Percentiles rank a stretch among this genome's conserved stretches.
These are phyloP conservation scores for Druon quercuslanigerum DNA, from an alignment of 1,140 invertebrate species.

Conservation along the genomic window DNA sequence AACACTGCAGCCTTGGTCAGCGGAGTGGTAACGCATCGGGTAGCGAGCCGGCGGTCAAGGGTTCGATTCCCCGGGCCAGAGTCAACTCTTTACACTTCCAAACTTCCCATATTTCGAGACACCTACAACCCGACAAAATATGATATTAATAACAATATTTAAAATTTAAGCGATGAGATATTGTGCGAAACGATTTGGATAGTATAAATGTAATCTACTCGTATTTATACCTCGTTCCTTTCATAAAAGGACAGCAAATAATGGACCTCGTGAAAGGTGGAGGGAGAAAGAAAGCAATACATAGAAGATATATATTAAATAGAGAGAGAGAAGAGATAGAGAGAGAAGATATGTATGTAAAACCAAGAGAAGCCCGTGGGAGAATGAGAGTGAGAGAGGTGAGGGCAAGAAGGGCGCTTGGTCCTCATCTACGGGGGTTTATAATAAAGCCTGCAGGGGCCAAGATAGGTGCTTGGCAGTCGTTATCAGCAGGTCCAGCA, in stretches of 20 bases:
- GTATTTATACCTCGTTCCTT: slow-evolving; percentile 26
- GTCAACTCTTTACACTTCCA: no score
- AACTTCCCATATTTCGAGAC: no score
- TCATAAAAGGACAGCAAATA: slow-evolving; percentile 17
- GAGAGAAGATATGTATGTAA: neutral
- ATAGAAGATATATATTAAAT: no score
- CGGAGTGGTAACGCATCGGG: no score
- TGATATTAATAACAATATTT: neutral
- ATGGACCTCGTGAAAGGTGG: slow-evolving; percentile 4
- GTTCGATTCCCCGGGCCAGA: no score
- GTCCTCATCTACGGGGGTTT: slow-evolving; percentile 49
- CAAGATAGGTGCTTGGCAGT: slow-evolving; percentile 55
- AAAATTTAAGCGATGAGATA: slow-evolving; percentile 5
- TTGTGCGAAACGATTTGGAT: neutral
- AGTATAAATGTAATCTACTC: slow-evolving; percentile 19
- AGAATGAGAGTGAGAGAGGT: slow-evolving; percentile 1
- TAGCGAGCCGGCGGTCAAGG: no score
- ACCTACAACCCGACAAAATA: no score
- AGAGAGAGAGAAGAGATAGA: neutral
- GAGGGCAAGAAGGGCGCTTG: slow-evolving; percentile 26
- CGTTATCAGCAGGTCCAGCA: slow-evolving; percentile 58
- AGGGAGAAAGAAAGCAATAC: neutral
- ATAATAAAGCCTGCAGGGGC: slow-evolving; percentile 62
- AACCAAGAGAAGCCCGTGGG: neutral
- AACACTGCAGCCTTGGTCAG: no score